phyloP scores from a whole-genome alignment of 2,888 invertebrate species.

The Drosophila diplacantha region DNA sequence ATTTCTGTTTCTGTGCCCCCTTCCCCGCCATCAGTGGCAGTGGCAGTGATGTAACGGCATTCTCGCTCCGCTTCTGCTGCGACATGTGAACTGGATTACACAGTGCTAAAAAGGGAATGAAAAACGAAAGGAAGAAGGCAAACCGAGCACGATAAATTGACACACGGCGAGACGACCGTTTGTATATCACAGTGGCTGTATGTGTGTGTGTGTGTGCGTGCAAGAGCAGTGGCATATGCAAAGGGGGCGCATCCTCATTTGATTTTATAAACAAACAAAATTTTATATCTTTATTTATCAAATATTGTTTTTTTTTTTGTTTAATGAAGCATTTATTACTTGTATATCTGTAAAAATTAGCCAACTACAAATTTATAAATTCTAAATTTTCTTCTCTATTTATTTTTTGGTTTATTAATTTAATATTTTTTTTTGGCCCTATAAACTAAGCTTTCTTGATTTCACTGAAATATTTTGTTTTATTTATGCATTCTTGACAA shows the following conservation, averaged over 20 bases:
- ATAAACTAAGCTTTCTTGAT: too few species aligned
- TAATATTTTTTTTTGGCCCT: neutral
- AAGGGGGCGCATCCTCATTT: neutral
- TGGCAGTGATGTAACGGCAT: constrained; percentile 25
- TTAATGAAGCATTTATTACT: too few species aligned
- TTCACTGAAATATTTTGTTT: neutral
- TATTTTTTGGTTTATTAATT: neutral
- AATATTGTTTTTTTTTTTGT: too few species aligned
- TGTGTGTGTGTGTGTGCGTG: neutral
- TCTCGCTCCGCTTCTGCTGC: constrained; percentile 24
- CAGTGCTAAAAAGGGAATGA: constrained; percentile 26
- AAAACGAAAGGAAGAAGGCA: constrained; percentile 13
- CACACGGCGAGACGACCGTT: constrained; percentile 15
- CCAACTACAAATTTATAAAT: neutral
- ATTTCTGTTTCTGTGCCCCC: neutral
- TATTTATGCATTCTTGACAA: neutral
- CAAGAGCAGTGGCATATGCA: neutral
- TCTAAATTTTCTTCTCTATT: too few species aligned
- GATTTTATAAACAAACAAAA: neutral
- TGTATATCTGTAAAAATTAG: neutral
- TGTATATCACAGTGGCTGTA: constrained; percentile 1
- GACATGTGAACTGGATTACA: constrained; percentile 52
- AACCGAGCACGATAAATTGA: constrained; percentile 21
- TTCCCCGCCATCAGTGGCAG: neutral
- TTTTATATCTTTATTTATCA: too few species aligned